Evolutionary conservation across 1,140 invertebrate species (phyloP), one percentile per base, ranked within the genome.

Genomic region (Scaptodrosophila lebanonensis): DNA sequence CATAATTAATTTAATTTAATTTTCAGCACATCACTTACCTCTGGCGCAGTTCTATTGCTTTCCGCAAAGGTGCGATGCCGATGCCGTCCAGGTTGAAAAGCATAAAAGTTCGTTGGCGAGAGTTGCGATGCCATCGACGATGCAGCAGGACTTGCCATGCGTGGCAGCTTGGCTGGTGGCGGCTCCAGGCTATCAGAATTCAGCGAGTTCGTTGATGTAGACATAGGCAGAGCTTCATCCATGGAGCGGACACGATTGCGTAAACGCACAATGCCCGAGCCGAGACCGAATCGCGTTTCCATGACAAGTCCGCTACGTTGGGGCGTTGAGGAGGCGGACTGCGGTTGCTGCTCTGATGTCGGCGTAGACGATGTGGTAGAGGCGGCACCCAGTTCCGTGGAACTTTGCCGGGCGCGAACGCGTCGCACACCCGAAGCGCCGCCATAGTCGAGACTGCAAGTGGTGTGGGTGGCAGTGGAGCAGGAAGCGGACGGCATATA

Each of bases 391-490:
- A 20, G 5, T 16, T 25, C 49, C 7, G 11, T 53, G 2, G 11
- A 25, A 45, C 20, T 38, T 12, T 39, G 61, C 8, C 39, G 11
- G 4, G 58, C 20, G 6, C 61, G 75, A 49, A 58, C 33, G 5
- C 58, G 52, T 35, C 63, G 62, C 1, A 70, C 40, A 40, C 66
- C 66, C 9, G 52, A 45, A 12, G 56, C 47, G 8, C 13, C 13
- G 9, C 57, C 70, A 30, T 82, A 82, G 22, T 69, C 68, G 11
- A 73, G 35, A 22, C 73, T 79, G 27, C 69, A 63, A 1, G 76
- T 82, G 1, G 75, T 82, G 29, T 69, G 65, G 2, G 75, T 82
- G 6, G 69, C 75, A 8, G 75, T 82, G 11, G 61, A 66, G 16
- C 75, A 82, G 12, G 56, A 77, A 9, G 38, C 47, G 9, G 52